Evolutionary conservation across 2,797 vertebrate species (phyloP).

Genomic region (Masticophis lateralis): DNA sequence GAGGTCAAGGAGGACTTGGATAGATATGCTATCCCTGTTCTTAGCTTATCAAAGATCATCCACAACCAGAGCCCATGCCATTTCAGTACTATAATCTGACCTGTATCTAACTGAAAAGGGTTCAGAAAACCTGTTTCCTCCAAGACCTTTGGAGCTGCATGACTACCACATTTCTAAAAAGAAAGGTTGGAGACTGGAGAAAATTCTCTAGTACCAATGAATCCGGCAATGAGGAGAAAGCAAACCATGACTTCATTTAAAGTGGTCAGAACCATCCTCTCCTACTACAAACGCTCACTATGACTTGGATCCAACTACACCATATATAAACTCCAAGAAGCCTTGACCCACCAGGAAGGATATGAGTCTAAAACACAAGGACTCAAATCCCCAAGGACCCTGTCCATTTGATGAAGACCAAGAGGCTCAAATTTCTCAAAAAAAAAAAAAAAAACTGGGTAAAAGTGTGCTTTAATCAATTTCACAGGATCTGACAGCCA

Average conservation of each 20-base stretch:
- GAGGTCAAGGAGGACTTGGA: background rate
- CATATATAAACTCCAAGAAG: background rate
- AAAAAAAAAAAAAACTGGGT: background rate
- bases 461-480: background rate
- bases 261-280: background rate
- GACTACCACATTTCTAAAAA: background rate
- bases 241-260: background rate
- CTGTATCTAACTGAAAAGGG: background rate
- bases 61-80: background rate
- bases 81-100: background rate
- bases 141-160: background rate
- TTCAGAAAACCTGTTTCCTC: background rate
- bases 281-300: background rate
- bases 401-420: background rate
- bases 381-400: background rate
- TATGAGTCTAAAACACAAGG: background rate
- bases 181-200: background rate
- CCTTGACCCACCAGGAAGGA: background rate
- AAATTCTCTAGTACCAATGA: background rate
- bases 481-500: background rate
- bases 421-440: background rate
- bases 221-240: background rate
- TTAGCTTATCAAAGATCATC: background rate
- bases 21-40: background rate
- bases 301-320: background rate